These are phyloP conservation scores for Globodera ellingtonae DNA, from an alignment of 1,140 invertebrate species.

Conservation along the genomic window DNA sequence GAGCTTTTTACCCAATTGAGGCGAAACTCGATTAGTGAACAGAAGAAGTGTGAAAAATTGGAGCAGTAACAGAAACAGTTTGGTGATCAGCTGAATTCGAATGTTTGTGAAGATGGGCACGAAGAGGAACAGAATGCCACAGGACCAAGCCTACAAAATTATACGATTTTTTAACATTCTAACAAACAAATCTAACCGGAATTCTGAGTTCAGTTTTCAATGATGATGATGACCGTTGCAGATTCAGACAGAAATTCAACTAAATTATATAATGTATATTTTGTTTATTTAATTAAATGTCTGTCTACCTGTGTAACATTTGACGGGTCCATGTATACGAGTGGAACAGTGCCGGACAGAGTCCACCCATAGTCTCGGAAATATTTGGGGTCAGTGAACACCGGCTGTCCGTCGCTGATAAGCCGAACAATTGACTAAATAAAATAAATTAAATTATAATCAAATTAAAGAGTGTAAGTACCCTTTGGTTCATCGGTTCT, in stretches of 20 bases:
- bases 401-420: constrained; percentile 54
- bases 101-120: constrained; percentile 57
- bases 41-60: constrained; percentile 59
- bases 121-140: constrained; percentile 58
- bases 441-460: constrained; percentile 3
- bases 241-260: constrained; percentile 62
- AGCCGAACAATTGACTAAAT: constrained; percentile 58
- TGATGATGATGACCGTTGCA: constrained; percentile 56
- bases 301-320: constrained; percentile 51
- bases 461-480: constrained; percentile 3
- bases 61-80: constrained; percentile 57
- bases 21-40: constrained; percentile 61
- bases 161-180: constrained; percentile 12
- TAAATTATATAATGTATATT: constrained; percentile 21
- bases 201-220: constrained; percentile 54
- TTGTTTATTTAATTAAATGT: not conserved
- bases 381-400: constrained; percentile 64
- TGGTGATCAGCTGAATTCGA: constrained; percentile 53
- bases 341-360: constrained; percentile 58
- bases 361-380: constrained; percentile 64
- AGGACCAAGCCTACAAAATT: constrained; percentile 52
- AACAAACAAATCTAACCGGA: constrained; percentile 7
- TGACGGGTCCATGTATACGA: constrained; percentile 52
- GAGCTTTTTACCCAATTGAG: constrained; percentile 50
- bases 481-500: constrained; percentile 57